A percentile compares a stretch with the other conserved stretches of the same genome.
phyloP scores from a whole-genome alignment of 2,888 invertebrate genomes.

The Serripes groenlandicus region DNA sequence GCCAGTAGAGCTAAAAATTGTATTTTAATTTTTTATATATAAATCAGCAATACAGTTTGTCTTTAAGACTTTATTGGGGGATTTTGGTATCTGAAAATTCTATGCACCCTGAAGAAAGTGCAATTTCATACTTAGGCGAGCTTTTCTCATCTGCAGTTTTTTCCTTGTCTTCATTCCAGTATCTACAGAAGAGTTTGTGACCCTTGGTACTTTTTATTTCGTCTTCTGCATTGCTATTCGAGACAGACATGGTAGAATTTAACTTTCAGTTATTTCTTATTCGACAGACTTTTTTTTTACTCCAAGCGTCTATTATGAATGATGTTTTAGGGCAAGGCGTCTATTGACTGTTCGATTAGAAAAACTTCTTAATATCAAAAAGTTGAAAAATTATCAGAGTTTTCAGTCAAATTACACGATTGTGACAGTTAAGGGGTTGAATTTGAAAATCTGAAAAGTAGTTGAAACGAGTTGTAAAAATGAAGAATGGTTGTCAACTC shows the following conservation, averaged over 20 bases:
- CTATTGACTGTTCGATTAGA: too few relatives aligned
- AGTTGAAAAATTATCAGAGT: too few relatives aligned
- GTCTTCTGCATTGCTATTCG: conserved; percentile 32
- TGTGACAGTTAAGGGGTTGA: too few relatives aligned
- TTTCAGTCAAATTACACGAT: too few relatives aligned
- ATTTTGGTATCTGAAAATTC: not conserved
- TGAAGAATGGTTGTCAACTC: too few relatives aligned
- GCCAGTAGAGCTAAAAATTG: not conserved
- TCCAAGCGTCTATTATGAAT: too few relatives aligned
- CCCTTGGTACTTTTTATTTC: conserved; percentile 70
- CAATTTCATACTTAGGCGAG: not conserved
- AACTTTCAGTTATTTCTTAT: too few relatives aligned
- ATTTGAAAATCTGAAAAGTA: too few relatives aligned
- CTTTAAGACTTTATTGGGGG: not conserved
- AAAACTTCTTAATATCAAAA: too few relatives aligned
- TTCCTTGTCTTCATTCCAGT: conserved; percentile 76
- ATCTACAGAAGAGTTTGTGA: conserved; percentile 73
- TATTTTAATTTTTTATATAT: not conserved
- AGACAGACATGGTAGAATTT: not conserved
- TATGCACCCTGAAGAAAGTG: not conserved
- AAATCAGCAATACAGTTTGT: not conserved
- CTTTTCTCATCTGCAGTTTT: not conserved
- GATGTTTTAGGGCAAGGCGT: too few relatives aligned
- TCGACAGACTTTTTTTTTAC: too few relatives aligned
- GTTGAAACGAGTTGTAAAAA: too few relatives aligned